Evolutionary conservation across 2,797 vertebrate genomes (phyloP).

Genomic region (Vireo griseus): DNA sequence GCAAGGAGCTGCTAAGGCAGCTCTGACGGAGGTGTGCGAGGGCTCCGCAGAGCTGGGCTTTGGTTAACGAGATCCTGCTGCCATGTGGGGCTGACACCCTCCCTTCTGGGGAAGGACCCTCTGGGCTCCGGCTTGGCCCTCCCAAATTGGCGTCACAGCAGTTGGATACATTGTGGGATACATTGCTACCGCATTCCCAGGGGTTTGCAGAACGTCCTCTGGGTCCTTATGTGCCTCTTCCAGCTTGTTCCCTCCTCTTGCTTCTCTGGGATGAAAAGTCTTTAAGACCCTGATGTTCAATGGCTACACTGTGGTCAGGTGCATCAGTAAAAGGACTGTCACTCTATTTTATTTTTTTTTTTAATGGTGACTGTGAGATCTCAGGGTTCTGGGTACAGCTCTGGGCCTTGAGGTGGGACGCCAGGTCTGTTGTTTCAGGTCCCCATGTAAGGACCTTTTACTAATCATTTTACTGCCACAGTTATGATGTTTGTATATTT

Average conservation of each 20-base stretch:
- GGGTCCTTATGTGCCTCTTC: neutral
- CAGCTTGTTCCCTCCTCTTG: neutral
- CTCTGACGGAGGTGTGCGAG: neutral
- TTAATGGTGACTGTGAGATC: neutral
- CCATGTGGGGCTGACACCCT: neutral
- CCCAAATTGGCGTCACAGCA: accelerated
- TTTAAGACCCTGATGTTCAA: neutral
- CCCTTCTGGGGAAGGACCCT: neutral
- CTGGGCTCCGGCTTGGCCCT: neutral
- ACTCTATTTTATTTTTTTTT: neutral
- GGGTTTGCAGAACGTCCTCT: neutral
- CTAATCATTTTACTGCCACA: accelerated
- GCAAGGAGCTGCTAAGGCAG: neutral
- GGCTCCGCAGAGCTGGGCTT: neutral
- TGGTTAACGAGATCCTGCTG: neutral
- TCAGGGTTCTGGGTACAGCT: neutral
- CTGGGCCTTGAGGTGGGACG: neutral
- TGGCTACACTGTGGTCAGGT: accelerated
- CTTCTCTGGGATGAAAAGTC: neutral
- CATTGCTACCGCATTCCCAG: neutral
- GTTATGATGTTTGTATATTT: neutral
- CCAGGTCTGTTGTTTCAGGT: neutral
- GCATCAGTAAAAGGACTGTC: neutral
- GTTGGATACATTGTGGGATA: accelerated
- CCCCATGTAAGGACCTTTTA: neutral